Percentiles rank a stretch among this genome's conserved stretches.
These are phyloP conservation scores for Plagodis pulveraria DNA, from an alignment of 2,888 invertebrate genomes.

Conservation along the genomic window DNA sequence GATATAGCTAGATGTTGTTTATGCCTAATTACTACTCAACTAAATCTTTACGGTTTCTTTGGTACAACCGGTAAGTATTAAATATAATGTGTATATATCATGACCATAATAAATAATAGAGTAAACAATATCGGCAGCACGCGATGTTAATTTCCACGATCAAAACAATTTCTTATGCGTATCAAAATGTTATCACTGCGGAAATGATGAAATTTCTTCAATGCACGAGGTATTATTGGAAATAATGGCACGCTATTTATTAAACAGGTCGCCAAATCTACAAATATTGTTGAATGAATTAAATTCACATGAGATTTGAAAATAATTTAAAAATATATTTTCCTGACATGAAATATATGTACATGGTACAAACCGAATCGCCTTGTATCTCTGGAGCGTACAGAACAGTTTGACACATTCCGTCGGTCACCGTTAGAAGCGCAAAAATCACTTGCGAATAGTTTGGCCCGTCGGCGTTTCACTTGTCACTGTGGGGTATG, in stretches of 20 bases:
- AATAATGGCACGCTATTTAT: too few relatives aligned
- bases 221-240: neutral
- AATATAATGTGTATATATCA: constrained; percentile 13
- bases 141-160: constrained; percentile 13
- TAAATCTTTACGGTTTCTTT: too few relatives aligned
- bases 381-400: constrained; percentile 41
- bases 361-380: constrained; percentile 52
- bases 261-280: neutral
- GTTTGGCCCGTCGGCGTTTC: constrained; percentile 17
- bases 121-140: constrained; percentile 25
- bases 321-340: neutral
- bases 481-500: constrained; percentile 29
- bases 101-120: constrained; percentile 10
- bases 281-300: neutral
- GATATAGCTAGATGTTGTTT: too few relatives aligned
- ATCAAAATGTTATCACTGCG: constrained; percentile 2
- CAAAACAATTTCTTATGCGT: constrained; percentile 1
- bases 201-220: neutral
- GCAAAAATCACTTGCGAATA: constrained; percentile 36
- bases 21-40: too few relatives aligned
- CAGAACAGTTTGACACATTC: constrained; percentile 41
- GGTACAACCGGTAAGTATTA: neutral
- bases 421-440: constrained; percentile 37
- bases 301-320: neutral
- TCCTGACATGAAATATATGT: constrained; percentile 20